These are phyloP conservation scores for Oppia nitens DNA, from an alignment of 1,140 invertebrate species.

Conservation along the genomic window DNA sequence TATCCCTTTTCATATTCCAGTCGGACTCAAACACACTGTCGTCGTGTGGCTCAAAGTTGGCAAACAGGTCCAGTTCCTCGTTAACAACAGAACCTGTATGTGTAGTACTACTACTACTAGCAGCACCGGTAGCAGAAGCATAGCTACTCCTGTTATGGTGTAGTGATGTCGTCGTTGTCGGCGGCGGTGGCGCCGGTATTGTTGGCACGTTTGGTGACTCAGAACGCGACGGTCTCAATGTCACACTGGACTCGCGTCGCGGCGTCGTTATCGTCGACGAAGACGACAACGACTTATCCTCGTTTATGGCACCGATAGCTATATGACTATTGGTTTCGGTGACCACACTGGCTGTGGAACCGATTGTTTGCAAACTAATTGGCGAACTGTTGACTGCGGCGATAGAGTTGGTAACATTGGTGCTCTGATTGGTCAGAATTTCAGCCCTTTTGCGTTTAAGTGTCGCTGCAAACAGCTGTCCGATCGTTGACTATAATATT, in stretches of 20 bases:
- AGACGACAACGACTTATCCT: neutral
- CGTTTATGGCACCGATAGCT: neutral
- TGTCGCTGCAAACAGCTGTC: conserved; percentile 5
- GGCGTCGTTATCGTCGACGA: neutral
- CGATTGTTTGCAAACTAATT: neutral
- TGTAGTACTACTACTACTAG: neutral
- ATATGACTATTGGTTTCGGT: neutral
- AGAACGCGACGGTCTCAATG: neutral
- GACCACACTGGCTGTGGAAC: neutral
- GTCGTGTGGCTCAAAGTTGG: neutral
- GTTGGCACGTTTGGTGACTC: neutral
- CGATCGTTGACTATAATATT: conserved; percentile 5
- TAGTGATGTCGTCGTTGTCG: neutral
- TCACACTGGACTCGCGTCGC: neutral
- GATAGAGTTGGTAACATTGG: neutral
- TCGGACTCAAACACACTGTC: neutral
- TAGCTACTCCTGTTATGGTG: no score
- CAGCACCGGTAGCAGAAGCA: no score
- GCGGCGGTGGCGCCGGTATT: neutral
- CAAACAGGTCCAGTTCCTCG: neutral
- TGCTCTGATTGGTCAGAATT: conserved; percentile 2
- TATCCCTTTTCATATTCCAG: neutral
- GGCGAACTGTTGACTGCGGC: neutral
- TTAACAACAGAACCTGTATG: neutral
- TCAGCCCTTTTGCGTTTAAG: conserved; percentile 3